These are phyloP conservation scores for Chunga burmeisteri DNA, from an alignment of 2,113 vertebrate genomes.

Conservation along the genomic window DNA sequence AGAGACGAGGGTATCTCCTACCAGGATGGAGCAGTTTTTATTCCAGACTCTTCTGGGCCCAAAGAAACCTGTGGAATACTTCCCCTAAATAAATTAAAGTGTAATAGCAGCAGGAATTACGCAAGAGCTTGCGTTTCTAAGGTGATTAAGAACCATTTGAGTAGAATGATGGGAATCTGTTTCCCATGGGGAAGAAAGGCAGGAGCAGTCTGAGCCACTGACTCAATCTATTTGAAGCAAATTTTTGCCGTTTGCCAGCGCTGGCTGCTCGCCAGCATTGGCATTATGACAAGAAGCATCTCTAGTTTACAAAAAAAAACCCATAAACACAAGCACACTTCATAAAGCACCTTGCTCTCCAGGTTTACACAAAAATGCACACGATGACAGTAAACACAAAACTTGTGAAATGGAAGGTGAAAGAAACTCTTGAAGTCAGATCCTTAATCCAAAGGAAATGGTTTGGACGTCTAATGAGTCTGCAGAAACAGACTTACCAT, in stretches of 20 bases:
- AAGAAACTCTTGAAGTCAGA: not conserved
- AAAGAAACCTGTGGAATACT: not conserved
- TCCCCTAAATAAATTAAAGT: not conserved
- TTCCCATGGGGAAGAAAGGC: not conserved
- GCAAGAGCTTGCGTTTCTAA: not conserved
- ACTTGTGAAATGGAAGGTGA: not conserved
- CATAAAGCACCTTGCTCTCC: not conserved
- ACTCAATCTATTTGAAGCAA: not conserved
- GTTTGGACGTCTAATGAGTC: not conserved
- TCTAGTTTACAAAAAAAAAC: not conserved
- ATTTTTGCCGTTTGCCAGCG: not conserved
- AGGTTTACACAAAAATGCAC: not conserved
- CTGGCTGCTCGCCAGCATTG: not conserved
- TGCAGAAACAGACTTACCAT: not conserved
- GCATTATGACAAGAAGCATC: not conserved
- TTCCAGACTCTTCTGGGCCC: not conserved
- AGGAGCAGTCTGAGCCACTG: not conserved
- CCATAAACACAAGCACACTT: not conserved
- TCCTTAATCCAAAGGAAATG: not conserved
- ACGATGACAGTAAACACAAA: fast-evolving
- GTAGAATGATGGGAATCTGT: slow-evolving; percentile 15
- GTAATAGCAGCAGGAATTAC: not conserved
- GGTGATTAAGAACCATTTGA: slow-evolving; percentile 25
- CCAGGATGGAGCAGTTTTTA: not conserved
- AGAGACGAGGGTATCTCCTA: not conserved